These are phyloP conservation scores for Actinia tenebrosa DNA, from an alignment of 64 coral and sea anemone genomes.

Conservation along the genomic window DNA sequence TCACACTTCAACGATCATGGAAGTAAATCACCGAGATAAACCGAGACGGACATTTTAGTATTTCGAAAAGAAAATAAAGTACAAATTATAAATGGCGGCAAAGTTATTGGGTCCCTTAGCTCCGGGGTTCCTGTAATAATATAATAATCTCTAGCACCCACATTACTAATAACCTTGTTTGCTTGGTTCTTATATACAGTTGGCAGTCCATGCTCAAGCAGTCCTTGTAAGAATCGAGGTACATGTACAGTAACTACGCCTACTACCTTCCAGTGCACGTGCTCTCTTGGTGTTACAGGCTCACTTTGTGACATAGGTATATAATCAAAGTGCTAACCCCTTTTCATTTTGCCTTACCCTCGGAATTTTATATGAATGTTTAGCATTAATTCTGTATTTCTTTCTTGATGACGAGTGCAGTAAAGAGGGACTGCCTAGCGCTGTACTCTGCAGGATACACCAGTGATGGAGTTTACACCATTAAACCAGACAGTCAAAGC, in stretches of 20 bases:
- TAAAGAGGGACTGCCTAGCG: conserved; percentile 5
- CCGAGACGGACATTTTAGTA: no score
- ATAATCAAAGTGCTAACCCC: neutral
- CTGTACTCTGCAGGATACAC: neutral
- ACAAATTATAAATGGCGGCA: no score
- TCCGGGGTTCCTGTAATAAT: no score
- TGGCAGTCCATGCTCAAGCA: conserved; percentile 2
- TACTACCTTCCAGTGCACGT: neutral
- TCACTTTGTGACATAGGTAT: neutral
- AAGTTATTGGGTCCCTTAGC: no score
- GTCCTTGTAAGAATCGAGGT: neutral
- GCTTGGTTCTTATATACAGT: neutral
- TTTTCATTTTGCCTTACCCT: no score
- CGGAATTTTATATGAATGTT: no score
- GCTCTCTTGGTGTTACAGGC: neutral
- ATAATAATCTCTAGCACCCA: no score
- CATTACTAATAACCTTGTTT: neutral
- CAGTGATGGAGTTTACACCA: conserved; percentile 2
- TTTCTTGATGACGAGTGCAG: neutral
- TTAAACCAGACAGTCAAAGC: neutral
- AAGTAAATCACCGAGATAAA: no score
- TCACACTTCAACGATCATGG: no score
- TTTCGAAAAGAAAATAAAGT: no score
- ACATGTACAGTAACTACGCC: neutral
- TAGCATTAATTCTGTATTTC: neutral